phyloP scores from a whole-genome alignment of 2,113 vertebrate genomes.

The Meriones unguiculatus region DNA sequence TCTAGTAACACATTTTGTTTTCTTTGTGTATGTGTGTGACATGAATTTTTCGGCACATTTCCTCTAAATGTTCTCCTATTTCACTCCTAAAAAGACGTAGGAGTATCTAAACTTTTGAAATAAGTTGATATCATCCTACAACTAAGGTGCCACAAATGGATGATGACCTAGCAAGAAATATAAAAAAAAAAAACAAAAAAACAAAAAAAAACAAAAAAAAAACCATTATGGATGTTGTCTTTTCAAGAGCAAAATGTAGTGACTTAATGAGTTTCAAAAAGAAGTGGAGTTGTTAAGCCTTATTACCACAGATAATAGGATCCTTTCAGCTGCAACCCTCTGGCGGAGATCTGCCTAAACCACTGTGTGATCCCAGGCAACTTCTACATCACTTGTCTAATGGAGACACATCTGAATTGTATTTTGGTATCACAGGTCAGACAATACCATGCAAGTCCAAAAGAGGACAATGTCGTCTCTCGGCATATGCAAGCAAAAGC shows the following conservation, averaged over 20 bases:
- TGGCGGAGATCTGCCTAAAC: background rate
- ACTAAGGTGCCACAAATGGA: slow-evolving; percentile 2
- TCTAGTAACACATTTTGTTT: slow-evolving; percentile 16
- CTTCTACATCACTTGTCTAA: background rate
- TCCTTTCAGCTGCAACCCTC: background rate
- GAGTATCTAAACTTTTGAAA: slow-evolving; percentile 18
- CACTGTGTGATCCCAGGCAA: background rate
- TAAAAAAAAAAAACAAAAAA: background rate
- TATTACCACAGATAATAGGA: background rate
- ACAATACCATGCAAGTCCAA: background rate
- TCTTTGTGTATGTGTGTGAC: background rate
- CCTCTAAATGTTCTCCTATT: background rate
- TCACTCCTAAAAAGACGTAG: background rate
- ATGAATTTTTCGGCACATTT: too few relatives aligned
- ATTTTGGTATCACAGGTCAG: background rate
- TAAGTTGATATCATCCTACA: background rate
- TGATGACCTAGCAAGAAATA: slow-evolving; percentile 4
- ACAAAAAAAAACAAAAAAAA: background rate
- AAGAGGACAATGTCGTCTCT: background rate
- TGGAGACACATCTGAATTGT: background rate
- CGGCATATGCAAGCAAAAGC: background rate
- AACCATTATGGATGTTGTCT: background rate
- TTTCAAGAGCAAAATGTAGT: background rate
- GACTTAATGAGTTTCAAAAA: background rate
- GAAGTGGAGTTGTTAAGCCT: background rate